A percentile compares a stretch with the other conserved stretches of the same genome.
Evolutionary conservation across 2,113 vertebrate species (phyloP).

Genomic region (Oryctolagus cuniculus): mOryCun1.1 NC_091437.1:57443001-57443500

Average conservation of each 20-base stretch:
- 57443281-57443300: not conserved
- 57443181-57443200: not conserved
- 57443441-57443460: not conserved
- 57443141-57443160: no score
- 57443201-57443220: not conserved
- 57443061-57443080: no score
- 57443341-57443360: not conserved
- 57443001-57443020: no score
- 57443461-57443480: not conserved
- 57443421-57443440: accelerated
- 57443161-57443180: not conserved
- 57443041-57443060: no score
- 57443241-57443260: not conserved
- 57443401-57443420: not conserved
- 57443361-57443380: not conserved
- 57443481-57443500: accelerated
- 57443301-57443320: not conserved
- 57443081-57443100: no score
- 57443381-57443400: not conserved
- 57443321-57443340: not conserved
- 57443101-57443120: no score
- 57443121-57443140: no score
- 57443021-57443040: no score
- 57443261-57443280: not conserved
- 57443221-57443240: not conserved